Base-by-base conservation (phyloP, 2,888 invertebrate species). In the Heliconius ismenius region DNA sequence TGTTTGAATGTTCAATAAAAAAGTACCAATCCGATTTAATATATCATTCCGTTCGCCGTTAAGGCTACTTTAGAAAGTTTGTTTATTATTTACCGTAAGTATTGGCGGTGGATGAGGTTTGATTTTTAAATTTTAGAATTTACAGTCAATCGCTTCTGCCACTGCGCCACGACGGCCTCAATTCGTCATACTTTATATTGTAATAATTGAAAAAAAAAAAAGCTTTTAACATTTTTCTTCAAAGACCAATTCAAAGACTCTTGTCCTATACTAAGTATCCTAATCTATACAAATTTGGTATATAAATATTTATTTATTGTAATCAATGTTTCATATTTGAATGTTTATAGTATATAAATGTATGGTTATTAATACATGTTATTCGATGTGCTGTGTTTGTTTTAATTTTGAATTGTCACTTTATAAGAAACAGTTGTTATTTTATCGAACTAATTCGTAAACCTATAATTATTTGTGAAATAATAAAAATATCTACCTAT, bases 331-430 rank as follows among this genome's bases (percentile, higher is more conserved):
- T 74, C 70, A 67, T 36, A 70, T 58, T 67, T 62, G 15, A 60
- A 72, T 36, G 62, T 49, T 78, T 69, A 62, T 70, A 70, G 62
- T 49, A 74, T 73, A 18, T 78, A 69, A 58, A 75, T 76, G 67
- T 78, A 72, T 75, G 13, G 49, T 65, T 28, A 62, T 26, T 73
- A 78, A 76, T 74, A 78, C 76, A 73, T 76, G 76, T 76, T 78
- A 74, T 74, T 76, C 72, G 76, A 72, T 74, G 76, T 76, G 62
- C 43, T 64, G 32, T 24, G 11, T 26, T 54, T 3, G 39, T 68
- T 74, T 75, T 77, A 49, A 13, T 64, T 74, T 15, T 9, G 18
- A 39, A 65, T 13, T 13, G 18, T 15, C 24, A 13, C 13, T 60
- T 13, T 60, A 60, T 60, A 60, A 60, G 60, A 60, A 49, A 18